These are phyloP conservation scores for Catamblyrhynchus diadema DNA, from an alignment of 2,797 vertebrate genomes.

Conservation along the genomic window DNA sequence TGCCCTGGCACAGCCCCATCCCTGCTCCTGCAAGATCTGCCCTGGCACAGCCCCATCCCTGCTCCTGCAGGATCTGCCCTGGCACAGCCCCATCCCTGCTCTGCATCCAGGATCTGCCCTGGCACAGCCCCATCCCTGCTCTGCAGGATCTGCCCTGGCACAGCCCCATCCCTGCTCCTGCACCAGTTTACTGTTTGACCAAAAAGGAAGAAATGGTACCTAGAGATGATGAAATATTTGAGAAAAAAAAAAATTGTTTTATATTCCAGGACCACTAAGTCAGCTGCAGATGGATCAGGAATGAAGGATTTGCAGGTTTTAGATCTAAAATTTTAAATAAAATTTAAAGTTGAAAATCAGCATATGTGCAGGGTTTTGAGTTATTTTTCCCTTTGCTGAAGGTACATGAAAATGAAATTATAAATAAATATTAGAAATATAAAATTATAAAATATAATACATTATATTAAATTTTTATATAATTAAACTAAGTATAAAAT, in stretches of 20 bases:
- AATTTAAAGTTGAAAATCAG: neutral
- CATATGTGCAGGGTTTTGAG: neutral
- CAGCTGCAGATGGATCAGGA: neutral
- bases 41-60: no score
- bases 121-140: neutral
- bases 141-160: neutral
- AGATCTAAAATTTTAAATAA: neutral
- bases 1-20: no score
- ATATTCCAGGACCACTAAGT: neutral
- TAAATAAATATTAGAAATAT: neutral
- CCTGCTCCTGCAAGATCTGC: neutral
- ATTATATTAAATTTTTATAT: neutral
- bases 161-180: neutral
- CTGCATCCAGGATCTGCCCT: neutral
- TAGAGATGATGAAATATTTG: accelerated
- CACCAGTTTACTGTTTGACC: neutral
- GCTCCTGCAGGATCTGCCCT: no score
- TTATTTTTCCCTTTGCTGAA: neutral
- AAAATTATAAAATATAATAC: neutral
- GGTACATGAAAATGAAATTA: neutral
- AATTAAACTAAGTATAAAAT: neutral
- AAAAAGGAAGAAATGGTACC: neutral
- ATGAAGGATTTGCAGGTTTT: neutral
- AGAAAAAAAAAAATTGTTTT: neutral
- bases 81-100: no score